Base-by-base conservation (phyloP, 2,888 invertebrate genomes). In the Oscheius sp. region DNA sequence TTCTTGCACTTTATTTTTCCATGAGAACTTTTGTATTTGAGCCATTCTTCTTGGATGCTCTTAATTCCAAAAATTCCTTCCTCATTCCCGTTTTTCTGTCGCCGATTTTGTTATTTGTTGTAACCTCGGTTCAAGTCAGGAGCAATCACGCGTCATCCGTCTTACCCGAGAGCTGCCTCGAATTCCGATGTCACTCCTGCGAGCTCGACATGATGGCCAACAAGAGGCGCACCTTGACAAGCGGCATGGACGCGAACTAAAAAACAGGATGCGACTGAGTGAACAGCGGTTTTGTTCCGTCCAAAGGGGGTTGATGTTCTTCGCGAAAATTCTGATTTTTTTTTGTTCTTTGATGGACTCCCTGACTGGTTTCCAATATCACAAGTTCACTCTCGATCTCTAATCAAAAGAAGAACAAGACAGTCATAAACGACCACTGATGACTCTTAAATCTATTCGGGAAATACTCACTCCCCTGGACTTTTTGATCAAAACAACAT, bases 151-250 rank as follows among this genome's bases (percentile, higher is more conserved):
- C 27, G 61, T 45, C 45, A 61, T 61, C 61, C 61, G 27, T 61
- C 61, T 61, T 45, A 55, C 34, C 61, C 42, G 42, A 25, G 61
- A 45, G 45, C 61, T 61, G 61, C 42, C 61, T 61, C 42, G 31
- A 61, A 61, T 61, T 61, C 61, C 61, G 45, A 61, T 61, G 61
- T 61, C 61, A 45, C 23, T n/a, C n/a, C 52, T n/a, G 27, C 29
- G 29, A 52, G 42, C 42, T 52, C 52, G 52, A 52, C 57, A 37
- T 61, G 61, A 61, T 42, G 45, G 45, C 42, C 39, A 58, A 29
- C 58, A 61, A 1, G 55, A 34, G 17, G 20, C 23, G 55, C 34
- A 55, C n/a, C 55, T 31, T 55, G 55, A 52, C 52, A 52, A 29
- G 6, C 52, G 52, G 29, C 29, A 27, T 52, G 12, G 57, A 34